Percentiles rank a stretch among this genome's conserved stretches.
Conservation (phyloP, 2,797 vertebrate genomes). For the Sarcoramphus papa region DNA sequence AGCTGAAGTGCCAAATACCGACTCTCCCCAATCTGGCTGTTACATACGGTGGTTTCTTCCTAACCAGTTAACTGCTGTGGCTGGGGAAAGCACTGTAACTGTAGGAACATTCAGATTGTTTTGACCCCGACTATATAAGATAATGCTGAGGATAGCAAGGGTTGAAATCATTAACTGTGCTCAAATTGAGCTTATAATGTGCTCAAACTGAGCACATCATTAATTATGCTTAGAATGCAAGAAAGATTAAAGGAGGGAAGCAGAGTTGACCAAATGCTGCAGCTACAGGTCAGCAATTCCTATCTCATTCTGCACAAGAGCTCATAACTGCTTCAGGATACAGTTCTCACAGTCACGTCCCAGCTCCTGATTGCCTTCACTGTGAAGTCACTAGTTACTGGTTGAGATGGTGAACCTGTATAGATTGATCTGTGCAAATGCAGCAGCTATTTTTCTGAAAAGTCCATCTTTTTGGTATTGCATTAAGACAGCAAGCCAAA, state of each 20-base stretch:
- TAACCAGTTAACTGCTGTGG: conserved; percentile 28
- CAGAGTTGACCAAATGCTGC: not conserved
- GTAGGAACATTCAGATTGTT: not conserved
- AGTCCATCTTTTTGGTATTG: not conserved
- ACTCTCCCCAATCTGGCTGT: not conserved
- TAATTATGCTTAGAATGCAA: not conserved
- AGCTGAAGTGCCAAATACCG: conserved; percentile 49
- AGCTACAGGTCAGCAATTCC: not conserved
- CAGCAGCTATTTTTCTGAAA: not conserved
- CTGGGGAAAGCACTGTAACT: not conserved
- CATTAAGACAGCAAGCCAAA: not conserved
- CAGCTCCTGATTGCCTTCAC: not conserved
- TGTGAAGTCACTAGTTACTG: not conserved
- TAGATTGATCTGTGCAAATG: not conserved
- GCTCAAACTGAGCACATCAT: not conserved
- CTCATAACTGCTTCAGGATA: not conserved
- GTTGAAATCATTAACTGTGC: not conserved
- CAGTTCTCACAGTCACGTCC: not conserved
- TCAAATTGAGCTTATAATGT: not conserved
- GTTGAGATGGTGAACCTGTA: not conserved
- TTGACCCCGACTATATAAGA: not conserved
- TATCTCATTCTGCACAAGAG: not conserved
- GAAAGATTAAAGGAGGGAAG: not conserved
- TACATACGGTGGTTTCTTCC: conserved; percentile 27
- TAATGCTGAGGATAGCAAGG: not conserved